These are phyloP conservation scores for Corvus moneduloides DNA, from an alignment of 2,113 vertebrate species.

Conservation along the genomic window DNA sequence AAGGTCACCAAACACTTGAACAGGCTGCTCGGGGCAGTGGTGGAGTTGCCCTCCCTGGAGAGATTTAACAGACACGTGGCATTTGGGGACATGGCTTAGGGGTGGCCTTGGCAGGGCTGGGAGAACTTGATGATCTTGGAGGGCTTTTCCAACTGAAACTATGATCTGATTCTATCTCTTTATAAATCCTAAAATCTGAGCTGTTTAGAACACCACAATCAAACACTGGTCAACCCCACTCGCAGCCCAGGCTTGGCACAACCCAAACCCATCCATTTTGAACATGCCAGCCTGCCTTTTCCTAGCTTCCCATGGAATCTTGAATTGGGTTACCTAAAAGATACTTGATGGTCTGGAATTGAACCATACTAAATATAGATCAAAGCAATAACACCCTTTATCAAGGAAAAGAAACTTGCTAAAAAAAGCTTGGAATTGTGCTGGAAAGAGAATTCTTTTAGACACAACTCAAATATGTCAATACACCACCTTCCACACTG, in stretches of 20 bases:
- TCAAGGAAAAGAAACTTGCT: background rate
- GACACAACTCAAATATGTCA: background rate
- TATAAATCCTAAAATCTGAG: background rate
- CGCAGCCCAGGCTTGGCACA: accelerated
- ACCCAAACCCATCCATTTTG: accelerated
- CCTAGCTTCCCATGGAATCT: background rate
- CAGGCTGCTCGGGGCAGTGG: background rate
- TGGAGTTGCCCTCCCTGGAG: background rate
- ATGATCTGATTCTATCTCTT: background rate
- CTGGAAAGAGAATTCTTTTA: background rate
- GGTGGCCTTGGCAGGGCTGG: background rate
- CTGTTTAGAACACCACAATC: accelerated
- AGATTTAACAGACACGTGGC: background rate
- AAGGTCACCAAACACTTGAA: background rate
- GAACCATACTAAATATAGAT: background rate
- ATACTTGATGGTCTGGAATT: background rate
- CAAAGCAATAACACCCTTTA: background rate
- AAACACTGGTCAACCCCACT: too few relatives aligned
- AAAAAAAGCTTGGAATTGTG: background rate
- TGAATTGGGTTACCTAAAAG: background rate
- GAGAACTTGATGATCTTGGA: background rate
- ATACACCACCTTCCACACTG: accelerated
- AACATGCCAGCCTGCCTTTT: background rate
- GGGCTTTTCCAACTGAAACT: background rate
- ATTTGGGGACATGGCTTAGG: background rate